Evolutionary conservation across 2,797 vertebrate species (phyloP).

Genomic region (Darevskia mixta): DNA sequence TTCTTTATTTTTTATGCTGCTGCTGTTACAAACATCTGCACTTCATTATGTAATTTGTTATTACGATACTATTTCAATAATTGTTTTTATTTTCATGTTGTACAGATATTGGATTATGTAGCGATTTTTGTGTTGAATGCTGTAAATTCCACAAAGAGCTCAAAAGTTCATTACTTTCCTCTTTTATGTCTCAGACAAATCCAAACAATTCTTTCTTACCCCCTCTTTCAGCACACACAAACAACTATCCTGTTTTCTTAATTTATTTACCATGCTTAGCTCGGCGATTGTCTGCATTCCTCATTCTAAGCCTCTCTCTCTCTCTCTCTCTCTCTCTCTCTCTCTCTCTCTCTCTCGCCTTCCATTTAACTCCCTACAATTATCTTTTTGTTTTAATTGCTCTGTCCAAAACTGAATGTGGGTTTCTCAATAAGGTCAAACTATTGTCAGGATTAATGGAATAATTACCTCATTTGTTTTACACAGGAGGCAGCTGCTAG

Average conservation of each 20-base stretch:
- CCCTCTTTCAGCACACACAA: not conserved
- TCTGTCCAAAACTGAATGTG: conserved; percentile 19
- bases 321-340: not conserved
- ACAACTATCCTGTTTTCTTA: not conserved
- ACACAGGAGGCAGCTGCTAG: conserved; percentile 12
- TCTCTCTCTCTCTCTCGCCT: not conserved
- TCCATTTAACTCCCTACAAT: not conserved
- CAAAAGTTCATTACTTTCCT: not conserved
- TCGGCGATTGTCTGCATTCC: not conserved
- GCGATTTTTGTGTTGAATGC: not conserved
- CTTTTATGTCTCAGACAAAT: not conserved
- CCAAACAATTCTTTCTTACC: not conserved
- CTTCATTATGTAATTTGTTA: too few relatives aligned
- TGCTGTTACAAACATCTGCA: not conserved
- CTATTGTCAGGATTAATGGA: conserved; percentile 20
- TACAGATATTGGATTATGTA: too few relatives aligned
- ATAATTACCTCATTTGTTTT: conserved; percentile 38
- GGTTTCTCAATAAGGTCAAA: conserved; percentile 25
- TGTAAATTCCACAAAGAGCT: not conserved
- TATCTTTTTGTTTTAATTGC: conserved; percentile 21
- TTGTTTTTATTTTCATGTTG: too few relatives aligned
- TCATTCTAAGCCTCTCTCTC: not conserved
- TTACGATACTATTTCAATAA: too few relatives aligned
- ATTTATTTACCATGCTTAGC: not conserved
- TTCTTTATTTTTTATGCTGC: too few relatives aligned